Conservation (phyloP, 2,888 invertebrate species). For the Alcis repandata region DNA sequence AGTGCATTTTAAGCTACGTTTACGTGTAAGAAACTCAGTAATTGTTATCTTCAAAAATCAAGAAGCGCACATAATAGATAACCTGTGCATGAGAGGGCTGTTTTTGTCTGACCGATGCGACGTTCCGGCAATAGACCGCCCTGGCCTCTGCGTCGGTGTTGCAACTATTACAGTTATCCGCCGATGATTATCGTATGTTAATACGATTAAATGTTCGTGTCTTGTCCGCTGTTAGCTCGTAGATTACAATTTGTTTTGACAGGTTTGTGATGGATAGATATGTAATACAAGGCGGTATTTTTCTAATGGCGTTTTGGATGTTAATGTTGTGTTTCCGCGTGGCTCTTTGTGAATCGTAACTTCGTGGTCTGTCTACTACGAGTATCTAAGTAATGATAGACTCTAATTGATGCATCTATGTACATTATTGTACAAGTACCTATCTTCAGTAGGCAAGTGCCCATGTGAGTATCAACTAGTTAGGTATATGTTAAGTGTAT, state of each 20-base stretch:
- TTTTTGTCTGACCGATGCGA: conserved; percentile 49
- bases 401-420: too few relatives aligned
- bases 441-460: too few relatives aligned
- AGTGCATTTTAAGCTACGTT: too few relatives aligned
- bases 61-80: not conserved
- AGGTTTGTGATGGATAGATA: conserved; percentile 37
- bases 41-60: too few relatives aligned
- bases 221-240: conserved; percentile 51
- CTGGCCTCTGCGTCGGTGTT: conserved; percentile 64
- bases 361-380: too few relatives aligned
- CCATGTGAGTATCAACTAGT: too few relatives aligned
- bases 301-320: conserved; percentile 14
- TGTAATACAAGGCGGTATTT: conserved; percentile 18
- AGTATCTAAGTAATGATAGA: too few relatives aligned
- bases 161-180: conserved; percentile 77
- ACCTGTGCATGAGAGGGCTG: too few relatives aligned
- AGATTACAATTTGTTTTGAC: conserved; percentile 47
- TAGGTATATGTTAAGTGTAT: too few relatives aligned
- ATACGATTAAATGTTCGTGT: conserved; percentile 67
- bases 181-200: conserved; percentile 71
- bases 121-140: conserved; percentile 59
- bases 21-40: too few relatives aligned
- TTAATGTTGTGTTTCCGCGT: not conserved
- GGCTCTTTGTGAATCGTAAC: not conserved
- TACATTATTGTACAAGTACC: too few relatives aligned